phyloP scores from a whole-genome alignment of 2,797 vertebrate genomes.

The Margarornis squamiger region DNA sequence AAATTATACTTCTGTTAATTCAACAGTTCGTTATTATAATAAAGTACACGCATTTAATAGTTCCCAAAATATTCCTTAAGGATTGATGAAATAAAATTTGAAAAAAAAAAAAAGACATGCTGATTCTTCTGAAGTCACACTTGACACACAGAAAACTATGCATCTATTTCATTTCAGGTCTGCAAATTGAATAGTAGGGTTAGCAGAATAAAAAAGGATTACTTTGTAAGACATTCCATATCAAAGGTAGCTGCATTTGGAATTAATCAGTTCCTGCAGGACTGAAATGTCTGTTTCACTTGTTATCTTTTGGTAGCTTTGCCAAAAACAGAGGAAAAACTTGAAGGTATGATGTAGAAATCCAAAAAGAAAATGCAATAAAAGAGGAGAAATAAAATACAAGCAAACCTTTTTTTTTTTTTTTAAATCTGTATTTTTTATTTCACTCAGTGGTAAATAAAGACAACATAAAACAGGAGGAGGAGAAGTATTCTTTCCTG shows the following conservation, averaged over 20 bases:
- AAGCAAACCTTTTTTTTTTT: rapidly evolving
- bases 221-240: neutral
- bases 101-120: neutral
- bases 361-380: neutral
- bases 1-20: neutral
- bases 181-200: neutral
- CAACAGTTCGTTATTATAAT: neutral
- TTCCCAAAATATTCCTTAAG: neutral
- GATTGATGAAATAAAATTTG: neutral
- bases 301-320: neutral
- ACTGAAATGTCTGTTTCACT: neutral
- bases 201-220: neutral
- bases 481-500: neutral
- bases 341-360: neutral
- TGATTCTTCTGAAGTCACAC: neutral
- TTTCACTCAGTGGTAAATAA: neutral
- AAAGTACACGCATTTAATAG: neutral
- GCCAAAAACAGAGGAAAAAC: neutral
- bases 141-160: neutral
- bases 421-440: neutral
- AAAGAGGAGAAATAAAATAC: neutral
- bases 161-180: neutral
- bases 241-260: neutral
- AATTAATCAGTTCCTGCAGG: neutral
- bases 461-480: neutral